phyloP scores from a whole-genome alignment of 2,113 vertebrate genomes.

The Atractosteus spatula region DNA sequence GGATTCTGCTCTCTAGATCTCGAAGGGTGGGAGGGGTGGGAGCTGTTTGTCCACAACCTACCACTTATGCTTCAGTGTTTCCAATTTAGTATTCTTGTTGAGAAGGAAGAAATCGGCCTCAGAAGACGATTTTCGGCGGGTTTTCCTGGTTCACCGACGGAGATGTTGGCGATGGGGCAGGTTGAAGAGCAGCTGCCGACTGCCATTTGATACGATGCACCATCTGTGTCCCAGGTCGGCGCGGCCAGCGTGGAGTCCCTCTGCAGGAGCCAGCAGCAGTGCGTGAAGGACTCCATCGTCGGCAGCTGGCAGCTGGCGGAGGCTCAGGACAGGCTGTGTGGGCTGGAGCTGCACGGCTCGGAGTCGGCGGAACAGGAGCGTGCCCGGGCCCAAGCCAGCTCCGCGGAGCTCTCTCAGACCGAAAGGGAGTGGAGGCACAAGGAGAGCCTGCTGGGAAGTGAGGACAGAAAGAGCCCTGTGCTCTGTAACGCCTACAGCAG shows the following conservation, averaged over 20 bases:
- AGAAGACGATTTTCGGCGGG: too few species aligned
- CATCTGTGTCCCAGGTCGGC: slow-evolving; percentile 50
- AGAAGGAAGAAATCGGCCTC: too few species aligned
- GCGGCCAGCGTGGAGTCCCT: slow-evolving; percentile 76
- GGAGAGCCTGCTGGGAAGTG: slow-evolving; percentile 80
- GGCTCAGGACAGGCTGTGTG: slow-evolving; percentile 90
- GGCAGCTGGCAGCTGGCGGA: slow-evolving; percentile 91
- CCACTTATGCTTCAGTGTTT: too few species aligned
- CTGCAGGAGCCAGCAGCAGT: slow-evolving; percentile 84
- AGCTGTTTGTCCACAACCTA: too few species aligned
- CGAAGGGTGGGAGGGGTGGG: too few species aligned
- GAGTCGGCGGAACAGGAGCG: slow-evolving; percentile 89
- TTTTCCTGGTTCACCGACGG: too few species aligned
- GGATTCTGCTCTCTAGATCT: too few species aligned
- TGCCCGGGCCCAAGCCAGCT: slow-evolving; percentile 74
- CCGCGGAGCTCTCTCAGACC: slow-evolving; percentile 75
- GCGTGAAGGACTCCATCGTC: slow-evolving; percentile 83
- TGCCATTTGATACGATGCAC: too few species aligned
- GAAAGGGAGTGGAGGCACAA: slow-evolving; percentile 93
- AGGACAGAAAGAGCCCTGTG: slow-evolving; percentile 72
- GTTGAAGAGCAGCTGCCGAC: too few species aligned
- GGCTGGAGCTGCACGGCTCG: slow-evolving; percentile 85
- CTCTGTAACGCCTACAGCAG: slow-evolving; percentile 73
- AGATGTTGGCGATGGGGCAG: too few species aligned
- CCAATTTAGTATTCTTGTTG: too few species aligned